A percentile compares a stretch with the other conserved stretches of the same genome.
Conservation (phyloP, 2,113 vertebrate species). For the Pagrus major region DNA sequence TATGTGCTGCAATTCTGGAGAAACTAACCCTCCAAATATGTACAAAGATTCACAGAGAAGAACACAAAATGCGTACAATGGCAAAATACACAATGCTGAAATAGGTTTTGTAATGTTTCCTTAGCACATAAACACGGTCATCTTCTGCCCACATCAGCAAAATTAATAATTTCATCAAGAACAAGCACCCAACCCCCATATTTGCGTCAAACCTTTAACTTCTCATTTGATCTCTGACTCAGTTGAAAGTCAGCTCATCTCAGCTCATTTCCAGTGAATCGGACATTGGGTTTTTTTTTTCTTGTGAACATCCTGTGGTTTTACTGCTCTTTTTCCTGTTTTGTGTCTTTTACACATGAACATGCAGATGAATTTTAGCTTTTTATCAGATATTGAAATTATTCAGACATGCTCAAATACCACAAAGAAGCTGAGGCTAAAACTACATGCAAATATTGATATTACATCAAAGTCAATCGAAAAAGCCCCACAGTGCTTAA, state of each 20-base stretch:
- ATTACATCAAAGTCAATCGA: not conserved
- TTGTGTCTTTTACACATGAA: not conserved
- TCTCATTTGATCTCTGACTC: not conserved
- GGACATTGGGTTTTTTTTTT: not conserved
- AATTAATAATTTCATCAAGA: not conserved
- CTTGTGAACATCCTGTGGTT: not conserved
- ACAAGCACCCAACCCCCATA: not conserved
- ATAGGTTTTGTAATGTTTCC: not conserved
- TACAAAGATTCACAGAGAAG: not conserved
- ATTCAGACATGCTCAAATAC: not conserved
- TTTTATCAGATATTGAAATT: not conserved
- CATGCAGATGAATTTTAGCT: not conserved
- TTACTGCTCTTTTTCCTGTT: not conserved
- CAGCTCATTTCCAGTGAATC: slow-evolving; percentile 6
- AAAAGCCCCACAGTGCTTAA: not conserved
- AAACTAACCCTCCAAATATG: no score
- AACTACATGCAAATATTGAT: not conserved
- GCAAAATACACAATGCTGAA: not conserved
- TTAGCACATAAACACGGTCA: not conserved
- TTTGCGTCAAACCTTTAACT: not conserved
- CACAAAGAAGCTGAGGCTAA: not conserved
- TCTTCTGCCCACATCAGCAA: not conserved
- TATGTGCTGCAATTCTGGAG: not conserved
- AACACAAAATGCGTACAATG: not conserved
- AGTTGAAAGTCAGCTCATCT: not conserved